Evolutionary conservation across 2,888 invertebrate genomes (phyloP).

Genomic region (Patella caerulea): DNA sequence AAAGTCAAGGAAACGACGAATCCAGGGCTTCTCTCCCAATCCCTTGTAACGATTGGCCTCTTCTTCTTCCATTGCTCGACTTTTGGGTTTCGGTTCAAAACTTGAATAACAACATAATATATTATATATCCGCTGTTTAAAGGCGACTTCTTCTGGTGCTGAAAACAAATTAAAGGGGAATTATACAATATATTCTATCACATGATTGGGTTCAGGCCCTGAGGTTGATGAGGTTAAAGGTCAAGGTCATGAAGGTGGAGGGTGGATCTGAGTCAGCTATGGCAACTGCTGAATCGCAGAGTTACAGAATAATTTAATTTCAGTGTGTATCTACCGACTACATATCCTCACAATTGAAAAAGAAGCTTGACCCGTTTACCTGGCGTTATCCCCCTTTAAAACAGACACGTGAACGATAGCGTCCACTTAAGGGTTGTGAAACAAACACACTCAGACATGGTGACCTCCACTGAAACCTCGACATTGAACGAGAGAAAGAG

Average conservation of each 20-base stretch:
- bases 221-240: constrained; percentile 68
- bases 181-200: neutral
- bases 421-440: no score
- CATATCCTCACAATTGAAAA: neutral
- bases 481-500: no score
- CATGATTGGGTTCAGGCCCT: neutral
- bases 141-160: neutral
- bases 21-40: constrained; percentile 22
- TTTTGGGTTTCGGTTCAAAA: constrained; percentile 21
- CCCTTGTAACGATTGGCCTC: constrained; percentile 25
- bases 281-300: constrained; percentile 74
- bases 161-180: neutral
- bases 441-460: no score
- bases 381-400: no score
- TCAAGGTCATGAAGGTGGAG: constrained; percentile 72
- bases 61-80: constrained; percentile 21
- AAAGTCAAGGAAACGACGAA: constrained; percentile 20
- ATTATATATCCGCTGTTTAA: constrained; percentile 25
- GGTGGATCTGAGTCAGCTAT: constrained; percentile 90
- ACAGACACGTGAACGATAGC: no score
- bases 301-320: neutral
- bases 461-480: no score
- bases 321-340: neutral
- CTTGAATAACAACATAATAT: constrained; percentile 34
- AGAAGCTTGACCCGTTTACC: no score